These are phyloP conservation scores for Sebastolobus alascanus DNA, from an alignment of 2,797 vertebrate species.

Conservation along the genomic window DNA sequence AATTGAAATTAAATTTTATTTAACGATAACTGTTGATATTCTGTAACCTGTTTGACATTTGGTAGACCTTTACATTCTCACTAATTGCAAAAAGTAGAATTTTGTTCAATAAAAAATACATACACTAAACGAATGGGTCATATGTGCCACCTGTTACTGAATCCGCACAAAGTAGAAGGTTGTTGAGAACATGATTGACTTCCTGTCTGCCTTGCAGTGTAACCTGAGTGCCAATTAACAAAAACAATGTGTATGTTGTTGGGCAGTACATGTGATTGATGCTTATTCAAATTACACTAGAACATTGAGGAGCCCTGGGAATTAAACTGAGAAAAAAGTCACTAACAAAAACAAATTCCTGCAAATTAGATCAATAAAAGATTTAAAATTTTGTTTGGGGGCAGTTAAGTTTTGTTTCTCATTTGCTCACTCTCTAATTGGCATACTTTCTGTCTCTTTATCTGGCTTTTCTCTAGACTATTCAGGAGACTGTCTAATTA, in stretches of 20 bases:
- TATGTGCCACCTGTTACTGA: too few relatives aligned
- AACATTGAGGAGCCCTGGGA: neutral
- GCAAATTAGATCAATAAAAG: neutral
- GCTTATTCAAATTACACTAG: neutral
- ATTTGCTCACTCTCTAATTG: neutral
- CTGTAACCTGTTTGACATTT: neutral
- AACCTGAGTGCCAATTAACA: neutral
- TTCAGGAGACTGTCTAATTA: too few relatives aligned
- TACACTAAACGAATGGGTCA: neutral
- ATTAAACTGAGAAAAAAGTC: neutral
- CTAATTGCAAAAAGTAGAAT: neutral
- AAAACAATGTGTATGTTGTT: neutral
- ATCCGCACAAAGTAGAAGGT: neutral
- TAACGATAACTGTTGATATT: neutral
- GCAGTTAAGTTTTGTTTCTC: neutral
- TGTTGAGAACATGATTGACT: neutral
- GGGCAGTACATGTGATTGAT: neutral
- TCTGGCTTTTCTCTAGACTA: neutral
- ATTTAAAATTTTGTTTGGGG: neutral
- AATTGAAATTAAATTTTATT: too few relatives aligned
- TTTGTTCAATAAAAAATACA: slow-evolving; percentile 5
- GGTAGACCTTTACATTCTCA: neutral
- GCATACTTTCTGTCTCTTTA: neutral
- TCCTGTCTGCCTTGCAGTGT: neutral
- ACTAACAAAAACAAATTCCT: neutral